Evolutionary conservation across 37 sponge, comb jelly and placozoan species (phyloP), one percentile per base, ranked within the genome.

Genomic region (Hormiphora californensis): DNA sequence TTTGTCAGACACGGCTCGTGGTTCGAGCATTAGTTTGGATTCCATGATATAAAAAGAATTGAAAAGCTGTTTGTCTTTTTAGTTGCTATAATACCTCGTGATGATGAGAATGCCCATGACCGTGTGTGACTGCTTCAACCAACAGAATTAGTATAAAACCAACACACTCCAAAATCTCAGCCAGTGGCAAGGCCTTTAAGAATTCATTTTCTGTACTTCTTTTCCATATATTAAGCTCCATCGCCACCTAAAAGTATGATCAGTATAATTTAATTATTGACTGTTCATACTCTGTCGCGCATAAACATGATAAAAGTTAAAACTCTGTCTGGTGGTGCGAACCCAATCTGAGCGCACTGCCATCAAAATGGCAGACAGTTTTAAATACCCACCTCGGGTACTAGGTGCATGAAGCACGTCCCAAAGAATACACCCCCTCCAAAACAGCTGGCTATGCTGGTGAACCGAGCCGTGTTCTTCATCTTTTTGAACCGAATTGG

Each of bases 401-500:
- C 43, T 0, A 73, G 44, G 23, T 73, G 81, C 7, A 36, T 73
- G 44, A 73, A 73, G 46, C 81, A 73, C 0, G 81, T 73, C 81
- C 81, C 81, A 40, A 73, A 73, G 81, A 73, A 73, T 4, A 73
- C 81, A 5, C 81, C 81, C 9, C 81, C 81, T 15, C 81, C 81
- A 33, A 73, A 73, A 40, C 81, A 73, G 46, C 23, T 73, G 25
- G 81, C 81, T 8, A 73, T 73, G 35, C 81, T 73, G 1, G 81
- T 73, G 38, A 32, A 73, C 44, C 81, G 35, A 4, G 81, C 81
- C 5, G 81, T 46, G 27, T 73, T 73, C 38, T 73, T 73, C 81
- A 73, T 73, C 38, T 73, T 73, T 8, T 25, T 19, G 25, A 46
- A 43, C 25, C 43, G 40, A 2, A 73, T 21, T 1, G 81, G 81